Evolutionary conservation across 2,797 vertebrate genomes (phyloP).

Genomic region (Sebastes matsubarae): DNA sequence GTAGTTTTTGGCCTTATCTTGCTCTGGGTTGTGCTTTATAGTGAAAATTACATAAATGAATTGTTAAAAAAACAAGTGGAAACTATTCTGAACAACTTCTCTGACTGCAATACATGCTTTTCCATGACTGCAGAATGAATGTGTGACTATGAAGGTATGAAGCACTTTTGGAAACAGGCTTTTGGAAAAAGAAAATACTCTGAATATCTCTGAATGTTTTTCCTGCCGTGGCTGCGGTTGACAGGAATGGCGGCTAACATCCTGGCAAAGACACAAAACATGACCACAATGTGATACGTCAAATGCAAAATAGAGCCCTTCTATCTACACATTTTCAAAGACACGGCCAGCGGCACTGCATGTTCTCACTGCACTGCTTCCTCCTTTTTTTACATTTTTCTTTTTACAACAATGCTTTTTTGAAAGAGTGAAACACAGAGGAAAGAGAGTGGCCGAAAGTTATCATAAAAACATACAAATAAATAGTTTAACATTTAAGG

Average conservation of each 20-base stretch:
- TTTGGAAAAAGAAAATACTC: not conserved
- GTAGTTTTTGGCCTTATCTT: not conserved
- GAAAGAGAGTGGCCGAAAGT: not conserved
- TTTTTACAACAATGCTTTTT: not conserved
- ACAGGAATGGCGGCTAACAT: slow-evolving; percentile 37
- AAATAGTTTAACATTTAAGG: not conserved
- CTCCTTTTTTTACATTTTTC: not conserved
- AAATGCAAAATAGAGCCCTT: slow-evolving; percentile 42
- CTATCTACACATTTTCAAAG: slow-evolving; percentile 33
- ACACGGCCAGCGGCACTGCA: not conserved
- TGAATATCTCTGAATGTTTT: slow-evolving; percentile 36
- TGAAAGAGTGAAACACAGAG: not conserved
- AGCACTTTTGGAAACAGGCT: not conserved
- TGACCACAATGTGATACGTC: slow-evolving; percentile 49
- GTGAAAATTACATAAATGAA: not conserved
- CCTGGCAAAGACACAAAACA: slow-evolving; percentile 39
- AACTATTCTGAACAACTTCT: not conserved
- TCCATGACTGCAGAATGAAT: not conserved
- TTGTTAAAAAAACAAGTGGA: not conserved
- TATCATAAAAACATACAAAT: not conserved
- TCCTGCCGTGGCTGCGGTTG: slow-evolving; percentile 13
- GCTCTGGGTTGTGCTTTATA: not conserved
- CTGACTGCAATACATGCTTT: not conserved
- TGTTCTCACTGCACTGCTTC: slow-evolving; percentile 18
- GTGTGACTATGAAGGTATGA: not conserved